Evolutionary conservation across 2,888 invertebrate genomes (phyloP).

Genomic region (Orthosia incerta): DNA sequence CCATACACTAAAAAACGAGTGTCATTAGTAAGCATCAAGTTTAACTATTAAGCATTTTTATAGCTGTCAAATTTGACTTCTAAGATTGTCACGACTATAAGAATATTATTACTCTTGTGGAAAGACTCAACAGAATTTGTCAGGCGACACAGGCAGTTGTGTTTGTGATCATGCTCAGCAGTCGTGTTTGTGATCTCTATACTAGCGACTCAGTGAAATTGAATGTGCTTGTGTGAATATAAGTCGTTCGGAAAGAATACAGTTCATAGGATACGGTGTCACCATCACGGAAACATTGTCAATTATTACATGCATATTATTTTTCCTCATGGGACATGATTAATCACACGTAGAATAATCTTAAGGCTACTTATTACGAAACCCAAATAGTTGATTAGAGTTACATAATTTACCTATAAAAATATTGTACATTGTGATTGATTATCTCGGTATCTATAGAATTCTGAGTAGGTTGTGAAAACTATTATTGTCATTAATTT

Average conservation of each 20-base stretch:
- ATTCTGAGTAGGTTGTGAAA: slow-evolving; percentile 36
- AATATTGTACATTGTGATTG: slow-evolving; percentile 46
- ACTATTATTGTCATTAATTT: slow-evolving; percentile 46
- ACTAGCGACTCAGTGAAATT: background rate
- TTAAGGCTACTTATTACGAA: slow-evolving; percentile 50
- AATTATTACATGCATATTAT: slow-evolving; percentile 24
- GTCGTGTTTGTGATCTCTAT: background rate
- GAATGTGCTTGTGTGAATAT: background rate
- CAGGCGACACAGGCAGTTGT: background rate
- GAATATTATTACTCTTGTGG: background rate
- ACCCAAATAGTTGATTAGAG: slow-evolving; percentile 48
- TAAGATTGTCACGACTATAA: too few species aligned
- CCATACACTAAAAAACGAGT: too few species aligned
- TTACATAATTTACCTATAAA: slow-evolving; percentile 47
- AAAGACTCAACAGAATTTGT: background rate
- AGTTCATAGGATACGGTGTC: slow-evolving; percentile 25
- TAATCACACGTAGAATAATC: slow-evolving; percentile 51
- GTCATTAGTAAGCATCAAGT: too few species aligned
- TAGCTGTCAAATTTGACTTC: too few species aligned
- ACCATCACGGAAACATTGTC: slow-evolving; percentile 28
- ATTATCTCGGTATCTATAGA: slow-evolving; percentile 58
- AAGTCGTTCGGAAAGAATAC: slow-evolving; percentile 13
- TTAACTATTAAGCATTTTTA: too few species aligned
- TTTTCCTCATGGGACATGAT: slow-evolving; percentile 60
- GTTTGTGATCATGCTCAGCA: too few species aligned